These are phyloP conservation scores for Girardinus metallicus DNA, from an alignment of 2,797 vertebrate species.

Conservation along the genomic window DNA sequence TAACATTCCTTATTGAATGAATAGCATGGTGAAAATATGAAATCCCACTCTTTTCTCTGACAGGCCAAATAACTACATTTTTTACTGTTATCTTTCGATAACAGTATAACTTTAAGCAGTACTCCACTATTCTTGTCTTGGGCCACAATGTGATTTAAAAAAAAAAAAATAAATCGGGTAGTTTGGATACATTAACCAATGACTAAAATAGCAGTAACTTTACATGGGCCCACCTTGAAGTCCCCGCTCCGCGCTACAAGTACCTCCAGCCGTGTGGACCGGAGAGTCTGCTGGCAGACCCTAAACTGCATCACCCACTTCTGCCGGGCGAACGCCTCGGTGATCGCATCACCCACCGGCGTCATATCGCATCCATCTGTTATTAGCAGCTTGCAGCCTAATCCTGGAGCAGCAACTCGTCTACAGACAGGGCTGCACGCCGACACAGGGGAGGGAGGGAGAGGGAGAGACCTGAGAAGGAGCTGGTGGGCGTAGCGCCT, in stretches of 20 bases:
- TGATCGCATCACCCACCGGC: constrained; percentile 46
- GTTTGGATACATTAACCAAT: neutral
- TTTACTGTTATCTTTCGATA: no score
- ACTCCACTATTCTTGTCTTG: neutral
- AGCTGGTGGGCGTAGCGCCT: constrained; percentile 63
- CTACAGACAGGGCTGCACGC: constrained; percentile 43
- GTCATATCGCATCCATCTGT: constrained; percentile 52
- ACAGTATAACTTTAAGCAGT: no score
- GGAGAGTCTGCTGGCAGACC: constrained; percentile 23
- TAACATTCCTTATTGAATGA: no score
- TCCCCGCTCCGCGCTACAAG: constrained; percentile 36
- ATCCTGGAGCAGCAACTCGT: constrained; percentile 47
- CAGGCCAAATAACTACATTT: no score
- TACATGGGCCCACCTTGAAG: constrained; percentile 2
- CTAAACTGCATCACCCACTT: constrained; percentile 31
- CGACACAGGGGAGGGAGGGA: constrained; percentile 21
- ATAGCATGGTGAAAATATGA: no score
- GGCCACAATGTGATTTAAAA: neutral
- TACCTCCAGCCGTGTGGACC: constrained; percentile 13
- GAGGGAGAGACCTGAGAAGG: constrained; percentile 36
- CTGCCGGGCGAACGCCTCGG: constrained; percentile 48
- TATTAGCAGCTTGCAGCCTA: constrained; percentile 44
- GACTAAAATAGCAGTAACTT: neutral
- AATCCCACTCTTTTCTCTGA: no score
- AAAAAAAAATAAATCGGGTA: no score